Conservation (phyloP, 2,888 invertebrate genomes). For the Cyclophora albipunctata region DNA sequence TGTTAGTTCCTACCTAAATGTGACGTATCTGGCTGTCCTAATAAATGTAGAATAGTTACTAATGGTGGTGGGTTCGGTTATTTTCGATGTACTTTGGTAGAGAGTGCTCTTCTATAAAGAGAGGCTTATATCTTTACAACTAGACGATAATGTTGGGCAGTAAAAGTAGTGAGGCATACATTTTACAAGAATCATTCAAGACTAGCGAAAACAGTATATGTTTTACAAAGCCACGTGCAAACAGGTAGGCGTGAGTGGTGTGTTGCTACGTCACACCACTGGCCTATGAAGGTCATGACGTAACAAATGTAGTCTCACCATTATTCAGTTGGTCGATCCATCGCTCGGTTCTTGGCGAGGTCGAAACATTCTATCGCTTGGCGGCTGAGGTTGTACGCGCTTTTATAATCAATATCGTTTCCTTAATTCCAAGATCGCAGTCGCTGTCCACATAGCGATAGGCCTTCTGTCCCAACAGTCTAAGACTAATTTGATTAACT, state of each 20-base stretch:
- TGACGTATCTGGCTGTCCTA: slow-evolving; percentile 6
- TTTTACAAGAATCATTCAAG: slow-evolving; percentile 15
- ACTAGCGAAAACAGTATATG: slow-evolving; percentile 29
- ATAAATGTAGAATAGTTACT: no score
- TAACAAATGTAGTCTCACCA: slow-evolving; percentile 54
- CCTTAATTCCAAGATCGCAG: slow-evolving; percentile 36
- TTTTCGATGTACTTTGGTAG: no score
- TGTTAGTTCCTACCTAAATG: not conserved
- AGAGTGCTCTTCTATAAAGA: no score
- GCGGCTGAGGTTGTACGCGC: slow-evolving; percentile 43
- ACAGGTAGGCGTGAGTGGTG: slow-evolving; percentile 52
- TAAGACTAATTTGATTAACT: slow-evolving; percentile 33
- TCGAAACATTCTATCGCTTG: slow-evolving; percentile 49
- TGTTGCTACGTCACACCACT: slow-evolving; percentile 50
- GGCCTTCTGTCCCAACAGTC: slow-evolving; percentile 26
- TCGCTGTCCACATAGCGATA: slow-evolving; percentile 18
- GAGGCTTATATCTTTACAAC: no score
- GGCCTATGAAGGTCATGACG: slow-evolving; percentile 66
- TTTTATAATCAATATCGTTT: slow-evolving; percentile 43
- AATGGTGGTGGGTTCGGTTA: no score
- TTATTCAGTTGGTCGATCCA: slow-evolving; percentile 58
- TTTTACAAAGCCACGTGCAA: slow-evolving; percentile 52
- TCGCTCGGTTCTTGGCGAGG: slow-evolving; percentile 57
- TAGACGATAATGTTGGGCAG: no score
- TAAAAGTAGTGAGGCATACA: no score